A percentile compares a stretch with the other conserved stretches of the same genome.
Conservation (phyloP, 2,113 vertebrate species). For the Cyanoliseus patagonus region DNA sequence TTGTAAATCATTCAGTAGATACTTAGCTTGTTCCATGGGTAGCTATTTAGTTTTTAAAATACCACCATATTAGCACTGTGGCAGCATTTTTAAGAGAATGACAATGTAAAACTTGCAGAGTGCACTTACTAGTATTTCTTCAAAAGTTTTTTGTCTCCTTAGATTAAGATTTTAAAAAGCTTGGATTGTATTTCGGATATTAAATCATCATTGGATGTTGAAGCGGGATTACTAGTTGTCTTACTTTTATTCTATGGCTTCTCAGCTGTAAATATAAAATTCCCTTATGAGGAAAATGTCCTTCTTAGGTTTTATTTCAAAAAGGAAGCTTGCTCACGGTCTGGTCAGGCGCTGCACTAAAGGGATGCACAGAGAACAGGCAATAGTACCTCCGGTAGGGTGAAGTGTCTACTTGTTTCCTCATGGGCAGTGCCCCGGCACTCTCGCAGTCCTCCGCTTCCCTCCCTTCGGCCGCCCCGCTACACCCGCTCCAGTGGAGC, state of each 20-base stretch:
- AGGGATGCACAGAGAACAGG: background rate
- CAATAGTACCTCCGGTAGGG: background rate
- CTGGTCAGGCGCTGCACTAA: background rate
- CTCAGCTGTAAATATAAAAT: background rate
- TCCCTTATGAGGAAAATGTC: background rate
- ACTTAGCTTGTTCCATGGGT: background rate
- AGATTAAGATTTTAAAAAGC: background rate
- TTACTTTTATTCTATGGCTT: background rate
- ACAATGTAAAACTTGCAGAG: background rate
- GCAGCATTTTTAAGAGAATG: background rate
- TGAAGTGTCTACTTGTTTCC: background rate
- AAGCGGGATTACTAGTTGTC: background rate
- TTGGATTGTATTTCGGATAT: background rate
- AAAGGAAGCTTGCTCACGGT: background rate
- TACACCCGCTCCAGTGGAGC: background rate
- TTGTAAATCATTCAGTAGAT: background rate
- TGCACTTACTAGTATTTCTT: background rate
- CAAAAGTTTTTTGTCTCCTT: background rate
- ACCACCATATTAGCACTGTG: background rate
- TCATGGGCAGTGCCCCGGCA: background rate
- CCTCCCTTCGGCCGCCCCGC: too few relatives aligned
- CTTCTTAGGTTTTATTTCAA: background rate
- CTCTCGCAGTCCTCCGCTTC: background rate
- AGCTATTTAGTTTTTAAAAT: background rate
- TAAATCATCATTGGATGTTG: background rate